A percentile compares a stretch with the other conserved stretches of the same genome.
phyloP scores from a whole-genome alignment of 2,888 invertebrate species.

The Drosophila anomalata region DNA sequence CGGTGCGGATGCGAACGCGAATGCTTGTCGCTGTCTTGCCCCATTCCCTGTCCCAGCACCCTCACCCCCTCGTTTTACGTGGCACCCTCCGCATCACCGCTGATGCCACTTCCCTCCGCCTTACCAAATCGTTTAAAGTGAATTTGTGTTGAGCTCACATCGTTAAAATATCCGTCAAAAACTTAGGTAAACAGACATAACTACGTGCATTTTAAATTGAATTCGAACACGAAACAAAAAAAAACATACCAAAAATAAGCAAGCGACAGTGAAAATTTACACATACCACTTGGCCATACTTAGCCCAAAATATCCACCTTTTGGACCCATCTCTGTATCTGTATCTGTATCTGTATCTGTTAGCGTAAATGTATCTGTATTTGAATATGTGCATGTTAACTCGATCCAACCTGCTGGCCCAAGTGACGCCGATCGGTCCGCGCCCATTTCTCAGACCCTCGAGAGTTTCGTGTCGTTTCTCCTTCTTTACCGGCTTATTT shows the following conservation, averaged over 20 bases:
- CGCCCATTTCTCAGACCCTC: slow-evolving; percentile 66
- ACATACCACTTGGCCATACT: slow-evolving; percentile 50
- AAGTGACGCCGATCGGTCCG: slow-evolving; percentile 58
- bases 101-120: slow-evolving; percentile 11
- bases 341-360: slow-evolving; percentile 33
- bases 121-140: slow-evolving; percentile 75
- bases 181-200: slow-evolving; percentile 80
- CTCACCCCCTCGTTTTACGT: not conserved
- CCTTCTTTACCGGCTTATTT: slow-evolving; percentile 66
- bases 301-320: slow-evolving; percentile 36
- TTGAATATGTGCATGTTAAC: slow-evolving; percentile 43
- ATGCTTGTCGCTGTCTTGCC: slow-evolving; percentile 47
- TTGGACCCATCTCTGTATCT: slow-evolving; percentile 4
- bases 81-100: slow-evolving; percentile 4
- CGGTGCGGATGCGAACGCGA: slow-evolving; percentile 54
- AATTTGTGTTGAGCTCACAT: slow-evolving; percentile 80
- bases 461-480: slow-evolving; percentile 41
- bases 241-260: slow-evolving; percentile 54
- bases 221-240: slow-evolving; percentile 68
- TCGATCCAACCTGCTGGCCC: slow-evolving; percentile 59
- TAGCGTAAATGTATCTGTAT: slow-evolving; percentile 3
- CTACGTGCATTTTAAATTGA: slow-evolving; percentile 80
- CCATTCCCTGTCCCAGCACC: slow-evolving; percentile 4
- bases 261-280: slow-evolving; percentile 74
- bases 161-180: slow-evolving; percentile 82